Evolutionary conservation across 1,140 invertebrate genomes (phyloP), one percentile per base, ranked within the genome.

Genomic region (Sycophila sp.): DNA sequence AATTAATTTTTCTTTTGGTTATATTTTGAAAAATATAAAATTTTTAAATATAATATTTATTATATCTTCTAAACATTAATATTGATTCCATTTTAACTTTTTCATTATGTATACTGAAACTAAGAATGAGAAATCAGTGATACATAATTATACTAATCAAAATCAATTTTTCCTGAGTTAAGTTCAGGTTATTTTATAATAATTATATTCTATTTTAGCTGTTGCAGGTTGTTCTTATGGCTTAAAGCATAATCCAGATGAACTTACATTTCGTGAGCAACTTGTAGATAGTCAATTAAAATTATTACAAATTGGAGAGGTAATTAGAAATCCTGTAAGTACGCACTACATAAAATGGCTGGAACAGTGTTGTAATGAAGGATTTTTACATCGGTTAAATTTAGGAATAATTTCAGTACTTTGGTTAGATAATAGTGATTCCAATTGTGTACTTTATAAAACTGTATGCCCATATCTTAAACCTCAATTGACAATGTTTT

Each of bases 371-470:
- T 87, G 90, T 26, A 93, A 94, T 77, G 86, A 91, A 77, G 90
- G 90, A 19, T 84, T 89, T 22, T 79, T 96, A 2, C 87, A 91
- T 30, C 86, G 90, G 47, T 77, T 89, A 10, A 93, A 87, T 78
- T 86, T 95, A 2, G 91, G 92, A 11, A 78, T 95, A 15, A 84
- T 91, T 68, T 94, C 94, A 6, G 74, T 96, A 6, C 89, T 96
- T 51, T 95, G 93, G 90, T 81, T 89, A 2, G 90, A 92, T 73
- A 89, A 94, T 75, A 90, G 90, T 75, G 89, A 90, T 77, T 79
- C 89, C 60, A 82, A 87, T 5, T 90, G 92, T 77, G 88, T 89
- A 47, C 80, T 91, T 1, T 96, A 92, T 82, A 90, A 92, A 82
- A 88, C 90, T 10, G 88, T 89, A 28, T 96, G 94, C 82, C 84